Evolutionary conservation across 2,797 vertebrate genomes (phyloP), one percentile per base, ranked within the genome.

Genomic region (Sardinella longiceps): DNA sequence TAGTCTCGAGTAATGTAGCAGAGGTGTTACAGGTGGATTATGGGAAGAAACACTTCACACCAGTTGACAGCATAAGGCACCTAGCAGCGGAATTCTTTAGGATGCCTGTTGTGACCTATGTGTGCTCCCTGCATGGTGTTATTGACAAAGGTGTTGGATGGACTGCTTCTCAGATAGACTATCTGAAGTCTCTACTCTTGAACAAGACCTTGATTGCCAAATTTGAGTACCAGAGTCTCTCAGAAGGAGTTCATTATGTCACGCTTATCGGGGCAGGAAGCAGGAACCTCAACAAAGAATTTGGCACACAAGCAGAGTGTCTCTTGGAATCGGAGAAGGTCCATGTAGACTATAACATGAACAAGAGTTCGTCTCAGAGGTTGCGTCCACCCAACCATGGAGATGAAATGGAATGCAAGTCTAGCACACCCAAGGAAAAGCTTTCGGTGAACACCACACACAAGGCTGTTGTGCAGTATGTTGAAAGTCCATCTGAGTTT

Each of bases 71-170:
- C 83, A 86, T 99, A 63, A 92, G 94, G 86, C 91, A 90, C 33
- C 90, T 99, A 87, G 93, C 95, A 25, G 28, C 91, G 0, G 96
- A 98, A 83, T 98, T 96, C 82, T 96, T 98, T 56, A 95, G 94
- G 45, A 95, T 98, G 97, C 98, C 98, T 0, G 97, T 99, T 58
- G 94, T 99, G 50, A 99, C 98, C 0, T 99, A 97, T 0, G 88
- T 91, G 0, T 99, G 97, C 33, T 96, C 96, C 2, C 93, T 99
- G 56, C 95, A 96, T 60, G 97, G 97, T 37, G 80, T 98, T 85
- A 93, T 94, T 0, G 96, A 97, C 83, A 92, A 93, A 66, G 95
- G 96, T 2, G 83, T 92, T 82, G 96, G 95, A 80, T 99, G 98
- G 98, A 96, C 96, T 12, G 86, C 87, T 0, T 80, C 86, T 0